Conservation (phyloP, 2,888 invertebrate species). For the Meloe dianella region DNA sequence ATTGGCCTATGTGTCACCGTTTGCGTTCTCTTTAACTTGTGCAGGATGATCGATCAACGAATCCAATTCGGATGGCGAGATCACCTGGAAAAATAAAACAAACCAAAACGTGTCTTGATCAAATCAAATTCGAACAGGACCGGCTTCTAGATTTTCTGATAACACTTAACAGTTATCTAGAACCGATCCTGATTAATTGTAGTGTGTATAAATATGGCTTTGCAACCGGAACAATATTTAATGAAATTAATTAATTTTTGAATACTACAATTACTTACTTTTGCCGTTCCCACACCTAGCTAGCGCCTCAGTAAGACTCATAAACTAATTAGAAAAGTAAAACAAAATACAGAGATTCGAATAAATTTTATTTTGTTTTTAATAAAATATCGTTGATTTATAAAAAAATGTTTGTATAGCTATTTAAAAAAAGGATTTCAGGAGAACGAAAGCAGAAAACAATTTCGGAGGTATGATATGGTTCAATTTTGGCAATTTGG, state of each 20-base stretch:
- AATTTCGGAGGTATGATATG: conserved; percentile 20
- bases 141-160: too few species aligned
- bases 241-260: not conserved
- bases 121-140: not conserved
- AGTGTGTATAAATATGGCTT: too few species aligned
- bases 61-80: conserved; percentile 67
- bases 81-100: conserved; percentile 59
- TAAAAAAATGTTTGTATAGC: not conserved
- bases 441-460: not conserved
- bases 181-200: not conserved
- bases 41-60: conserved; percentile 61
- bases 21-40: conserved; percentile 33
- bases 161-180: not conserved
- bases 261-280: conserved; percentile 19
- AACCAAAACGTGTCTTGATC: conserved; percentile 18
- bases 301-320: conserved; percentile 23
- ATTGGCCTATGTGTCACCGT: conserved; percentile 31
- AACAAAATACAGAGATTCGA: conserved; percentile 4
- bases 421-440: not conserved
- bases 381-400: conserved; percentile 17
- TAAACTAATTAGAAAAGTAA: not conserved
- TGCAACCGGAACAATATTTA: too few species aligned
- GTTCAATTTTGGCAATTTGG: conserved; percentile 26
- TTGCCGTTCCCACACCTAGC: conserved; percentile 15
- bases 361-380: conserved; percentile 23